Evolutionary conservation across 2,797 vertebrate genomes (phyloP).

Genomic region (Pristis pectinata): DNA sequence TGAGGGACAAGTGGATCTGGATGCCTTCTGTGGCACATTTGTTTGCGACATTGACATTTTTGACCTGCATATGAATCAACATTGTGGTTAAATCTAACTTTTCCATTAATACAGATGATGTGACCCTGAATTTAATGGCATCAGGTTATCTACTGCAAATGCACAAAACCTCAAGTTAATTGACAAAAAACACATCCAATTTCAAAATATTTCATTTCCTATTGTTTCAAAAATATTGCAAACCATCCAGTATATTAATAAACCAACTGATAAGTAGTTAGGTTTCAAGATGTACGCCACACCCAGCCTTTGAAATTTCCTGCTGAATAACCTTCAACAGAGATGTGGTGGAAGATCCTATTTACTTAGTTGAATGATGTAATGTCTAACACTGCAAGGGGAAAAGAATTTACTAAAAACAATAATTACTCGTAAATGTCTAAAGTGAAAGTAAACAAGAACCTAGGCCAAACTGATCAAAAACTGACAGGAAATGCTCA

Average conservation of each 20-base stretch:
- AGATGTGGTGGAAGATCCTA: neutral
- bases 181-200: neutral
- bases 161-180: neutral
- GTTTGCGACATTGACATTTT: neutral
- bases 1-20: neutral
- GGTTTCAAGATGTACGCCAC: neutral
- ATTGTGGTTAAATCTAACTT: neutral
- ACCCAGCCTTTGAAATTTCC: neutral
- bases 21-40: neutral
- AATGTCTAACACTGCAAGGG: neutral
- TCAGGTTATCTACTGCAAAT: neutral
- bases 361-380: neutral
- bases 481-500: neutral
- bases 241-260: neutral
- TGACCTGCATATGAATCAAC: neutral
- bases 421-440: slow-evolving; percentile 3
- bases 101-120: neutral
- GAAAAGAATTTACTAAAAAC: slow-evolving; percentile 10
- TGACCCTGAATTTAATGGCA: neutral
- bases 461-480: neutral
- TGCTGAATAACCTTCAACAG: neutral
- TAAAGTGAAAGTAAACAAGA: neutral
- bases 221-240: neutral
- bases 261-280: neutral
- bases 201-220: neutral